Percentiles rank a stretch among this genome's conserved stretches.
Evolutionary conservation across 1,140 invertebrate species (phyloP).

Genomic region (Penaeus vannamei): DNA sequence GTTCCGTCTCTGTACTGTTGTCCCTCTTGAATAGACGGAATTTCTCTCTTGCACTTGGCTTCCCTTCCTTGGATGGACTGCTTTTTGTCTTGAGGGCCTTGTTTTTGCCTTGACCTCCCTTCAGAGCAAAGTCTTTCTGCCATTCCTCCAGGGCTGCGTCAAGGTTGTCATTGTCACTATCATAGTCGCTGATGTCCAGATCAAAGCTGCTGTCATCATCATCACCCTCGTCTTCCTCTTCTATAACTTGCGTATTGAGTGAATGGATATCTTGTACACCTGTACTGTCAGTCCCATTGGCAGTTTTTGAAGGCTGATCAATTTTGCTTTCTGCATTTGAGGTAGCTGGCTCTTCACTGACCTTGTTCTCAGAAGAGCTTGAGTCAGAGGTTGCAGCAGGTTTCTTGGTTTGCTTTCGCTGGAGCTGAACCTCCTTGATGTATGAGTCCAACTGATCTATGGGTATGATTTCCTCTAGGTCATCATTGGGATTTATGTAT

Average conservation of each 20-base stretch:
- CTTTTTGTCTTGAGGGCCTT: conserved; percentile 4
- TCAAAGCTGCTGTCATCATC: conserved; percentile 52
- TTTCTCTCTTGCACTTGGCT: conserved; percentile 21
- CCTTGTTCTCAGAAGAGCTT: not conserved
- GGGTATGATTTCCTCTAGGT: conserved; percentile 50
- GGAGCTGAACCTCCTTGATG: conserved; percentile 48
- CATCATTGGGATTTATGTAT: conserved; percentile 22
- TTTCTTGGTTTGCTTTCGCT: conserved; percentile 8
- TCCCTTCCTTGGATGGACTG: not conserved
- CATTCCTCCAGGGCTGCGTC: conserved; percentile 46
- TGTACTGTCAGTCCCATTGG: not conserved
- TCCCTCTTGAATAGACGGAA: conserved; percentile 43
- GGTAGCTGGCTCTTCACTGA: not conserved
- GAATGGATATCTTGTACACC: not conserved
- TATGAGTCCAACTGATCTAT: conserved; percentile 48
- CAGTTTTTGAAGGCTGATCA: not conserved
- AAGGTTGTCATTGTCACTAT: conserved; percentile 57
- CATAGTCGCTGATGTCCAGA: conserved; percentile 54
- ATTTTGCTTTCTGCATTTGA: not conserved
- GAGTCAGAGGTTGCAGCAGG: no score
- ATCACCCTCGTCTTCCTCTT: not conserved
- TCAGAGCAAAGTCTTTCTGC: conserved; percentile 45
- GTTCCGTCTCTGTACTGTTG: not conserved
- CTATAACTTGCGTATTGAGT: not conserved
- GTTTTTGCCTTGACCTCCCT: not conserved